phyloP scores from a whole-genome alignment of 2,888 invertebrate species.

The Eristalis tenax region DNA sequence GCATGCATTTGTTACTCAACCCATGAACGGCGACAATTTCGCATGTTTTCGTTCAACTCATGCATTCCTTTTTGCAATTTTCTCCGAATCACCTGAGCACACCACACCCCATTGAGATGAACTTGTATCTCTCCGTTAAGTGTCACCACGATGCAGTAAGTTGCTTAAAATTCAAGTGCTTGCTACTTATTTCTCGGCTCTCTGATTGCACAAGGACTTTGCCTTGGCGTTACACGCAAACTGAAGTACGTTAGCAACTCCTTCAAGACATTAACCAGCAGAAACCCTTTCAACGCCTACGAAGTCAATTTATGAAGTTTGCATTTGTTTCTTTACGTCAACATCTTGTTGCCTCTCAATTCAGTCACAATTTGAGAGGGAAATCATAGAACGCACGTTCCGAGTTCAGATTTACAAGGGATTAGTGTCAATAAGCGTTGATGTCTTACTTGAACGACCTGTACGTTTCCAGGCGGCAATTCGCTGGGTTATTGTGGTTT shows the following conservation, averaged over 20 bases:
- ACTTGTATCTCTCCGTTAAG: not conserved
- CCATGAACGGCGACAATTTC: not conserved
- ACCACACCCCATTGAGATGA: not conserved
- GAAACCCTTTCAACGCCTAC: not conserved
- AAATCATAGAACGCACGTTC: not conserved
- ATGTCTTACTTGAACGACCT: not conserved
- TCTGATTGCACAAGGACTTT: not conserved
- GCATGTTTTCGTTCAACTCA: not conserved
- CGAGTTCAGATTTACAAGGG: not conserved
- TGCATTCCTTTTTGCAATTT: not conserved
- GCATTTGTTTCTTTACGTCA: not conserved
- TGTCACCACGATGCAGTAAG: not conserved
- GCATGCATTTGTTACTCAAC: not conserved
- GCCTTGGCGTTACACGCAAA: not conserved
- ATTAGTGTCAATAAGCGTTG: conserved; percentile 5
- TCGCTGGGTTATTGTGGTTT: conserved; percentile 3
- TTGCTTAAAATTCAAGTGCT: not conserved
- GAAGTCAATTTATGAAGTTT: not conserved
- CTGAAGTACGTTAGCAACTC: not conserved
- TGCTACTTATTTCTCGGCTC: not conserved
- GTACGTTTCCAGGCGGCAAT: not conserved
- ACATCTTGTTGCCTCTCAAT: not conserved
- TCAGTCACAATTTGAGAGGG: not conserved
- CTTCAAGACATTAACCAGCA: not conserved
- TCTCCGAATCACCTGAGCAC: not conserved